Conservation (phyloP, 2,797 vertebrate species). For the Rhabdophis nuchalis region DNA sequence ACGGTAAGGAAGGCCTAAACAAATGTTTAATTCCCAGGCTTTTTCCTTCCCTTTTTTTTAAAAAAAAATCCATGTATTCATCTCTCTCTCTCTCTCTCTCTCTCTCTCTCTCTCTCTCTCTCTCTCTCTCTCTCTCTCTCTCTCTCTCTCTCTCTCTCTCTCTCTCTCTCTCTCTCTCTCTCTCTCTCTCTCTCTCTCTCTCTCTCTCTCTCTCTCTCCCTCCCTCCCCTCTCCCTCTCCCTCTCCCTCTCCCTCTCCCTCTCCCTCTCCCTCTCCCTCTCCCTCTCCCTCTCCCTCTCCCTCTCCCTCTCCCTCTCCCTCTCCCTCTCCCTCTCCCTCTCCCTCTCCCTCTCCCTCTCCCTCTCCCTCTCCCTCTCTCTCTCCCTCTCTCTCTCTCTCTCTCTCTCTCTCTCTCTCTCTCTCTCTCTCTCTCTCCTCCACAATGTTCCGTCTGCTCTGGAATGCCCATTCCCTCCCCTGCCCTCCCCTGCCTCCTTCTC, state of each 20-base stretch:
- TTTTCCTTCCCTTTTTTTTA: slow-evolving; percentile 44
- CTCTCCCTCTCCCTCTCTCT: too few relatives aligned
- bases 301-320: slow-evolving; percentile 49
- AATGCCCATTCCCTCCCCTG: slow-evolving; percentile 69
- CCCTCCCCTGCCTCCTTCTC: slow-evolving; percentile 69
- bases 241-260: too few relatives aligned
- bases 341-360: slow-evolving; percentile 73
- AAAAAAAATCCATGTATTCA: slow-evolving; percentile 75
- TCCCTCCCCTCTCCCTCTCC: too few relatives aligned
- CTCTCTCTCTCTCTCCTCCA: slow-evolving; percentile 70
- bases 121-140: slow-evolving; percentile 44
- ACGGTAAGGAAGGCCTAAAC: slow-evolving; percentile 64
- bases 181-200: slow-evolving; percentile 79
- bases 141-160: slow-evolving; percentile 81
- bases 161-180: slow-evolving; percentile 71
- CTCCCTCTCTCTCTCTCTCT: slow-evolving; percentile 69
- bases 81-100: slow-evolving; percentile 74
- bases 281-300: slow-evolving; percentile 77
- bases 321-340: too few relatives aligned
- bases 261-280: slow-evolving; percentile 67
- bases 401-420: slow-evolving; percentile 61
- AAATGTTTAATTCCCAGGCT: slow-evolving; percentile 84
- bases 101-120: too few relatives aligned
- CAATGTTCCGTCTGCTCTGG: slow-evolving; percentile 77
- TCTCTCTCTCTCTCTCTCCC: too few relatives aligned